A percentile compares a stretch with the other conserved stretches of the same genome.
phyloP scores from a whole-genome alignment of 2,888 invertebrate genomes.

The Orthosia cruda region DNA sequence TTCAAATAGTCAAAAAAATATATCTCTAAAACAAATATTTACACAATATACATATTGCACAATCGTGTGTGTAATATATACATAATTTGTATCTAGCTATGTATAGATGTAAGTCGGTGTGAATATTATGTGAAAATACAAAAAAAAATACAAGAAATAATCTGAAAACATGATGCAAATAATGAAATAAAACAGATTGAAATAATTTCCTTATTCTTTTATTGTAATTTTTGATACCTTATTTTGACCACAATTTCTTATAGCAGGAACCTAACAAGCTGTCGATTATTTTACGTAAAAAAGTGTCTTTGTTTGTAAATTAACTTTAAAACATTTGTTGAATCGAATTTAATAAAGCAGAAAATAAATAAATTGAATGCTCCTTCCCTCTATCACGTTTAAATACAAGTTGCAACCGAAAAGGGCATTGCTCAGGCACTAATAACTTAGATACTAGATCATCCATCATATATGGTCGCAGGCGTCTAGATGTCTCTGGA shows the following conservation, averaged over 20 bases:
- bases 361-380: not conserved
- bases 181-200: conserved; percentile 74
- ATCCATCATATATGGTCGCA: conserved; percentile 80
- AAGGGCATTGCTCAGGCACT: too few species aligned
- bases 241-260: not conserved
- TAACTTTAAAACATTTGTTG: too few species aligned
- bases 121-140: conserved; percentile 77
- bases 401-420: not conserved
- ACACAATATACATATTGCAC: conserved; percentile 69
- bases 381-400: too few species aligned
- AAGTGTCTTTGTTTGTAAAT: too few species aligned
- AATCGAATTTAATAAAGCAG: too few species aligned
- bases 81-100: conserved; percentile 66
- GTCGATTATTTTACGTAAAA: not conserved
- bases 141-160: conserved; percentile 71
- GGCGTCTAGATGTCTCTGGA: conserved; percentile 86
- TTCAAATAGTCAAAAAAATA: conserved; percentile 34
- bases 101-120: conserved; percentile 81
- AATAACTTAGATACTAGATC: not conserved
- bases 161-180: conserved; percentile 75
- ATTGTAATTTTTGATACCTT: conserved; percentile 22
- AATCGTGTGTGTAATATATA: conserved; percentile 73
- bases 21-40: conserved; percentile 41
- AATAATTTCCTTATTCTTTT: conserved; percentile 59
- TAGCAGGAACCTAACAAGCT: not conserved